A percentile compares a stretch with the other conserved stretches of the same genome.
These are phyloP conservation scores for Ctenomys sociabilis DNA, from an alignment of 2,113 vertebrate genomes.

Conservation along the genomic window DNA sequence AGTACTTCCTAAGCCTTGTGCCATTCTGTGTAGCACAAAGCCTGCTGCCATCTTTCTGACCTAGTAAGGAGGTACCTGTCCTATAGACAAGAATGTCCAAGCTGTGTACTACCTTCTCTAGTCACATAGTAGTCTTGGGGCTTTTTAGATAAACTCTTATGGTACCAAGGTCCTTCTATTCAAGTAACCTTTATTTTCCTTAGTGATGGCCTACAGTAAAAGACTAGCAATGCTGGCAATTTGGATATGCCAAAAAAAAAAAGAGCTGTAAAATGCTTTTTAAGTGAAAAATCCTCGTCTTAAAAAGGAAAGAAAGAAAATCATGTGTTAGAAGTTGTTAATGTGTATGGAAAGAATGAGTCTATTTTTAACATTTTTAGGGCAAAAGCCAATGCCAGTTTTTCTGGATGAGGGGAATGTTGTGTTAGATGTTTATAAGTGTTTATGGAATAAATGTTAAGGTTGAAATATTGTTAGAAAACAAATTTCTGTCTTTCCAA, in stretches of 20 bases:
- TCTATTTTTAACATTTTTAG: neutral
- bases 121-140: neutral
- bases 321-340: neutral
- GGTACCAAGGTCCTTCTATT: neutral
- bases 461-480: neutral
- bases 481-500: neutral
- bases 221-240: no score
- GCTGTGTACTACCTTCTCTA: neutral
- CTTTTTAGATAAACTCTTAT: neutral
- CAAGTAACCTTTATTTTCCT: no score
- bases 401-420: neutral
- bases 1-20: neutral
- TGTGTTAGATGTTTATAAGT: neutral
- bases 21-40: neutral
- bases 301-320: neutral
- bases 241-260: no score
- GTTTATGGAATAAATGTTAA: no score
- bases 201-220: no score
- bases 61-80: neutral
- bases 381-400: neutral
- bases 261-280: neutral
- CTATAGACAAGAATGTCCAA: no score
- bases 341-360: neutral
- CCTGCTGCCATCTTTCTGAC: neutral
- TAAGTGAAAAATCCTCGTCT: neutral